Evolutionary conservation across 2,888 invertebrate species (phyloP).

Genomic region (Pyrgus malvae): DNA sequence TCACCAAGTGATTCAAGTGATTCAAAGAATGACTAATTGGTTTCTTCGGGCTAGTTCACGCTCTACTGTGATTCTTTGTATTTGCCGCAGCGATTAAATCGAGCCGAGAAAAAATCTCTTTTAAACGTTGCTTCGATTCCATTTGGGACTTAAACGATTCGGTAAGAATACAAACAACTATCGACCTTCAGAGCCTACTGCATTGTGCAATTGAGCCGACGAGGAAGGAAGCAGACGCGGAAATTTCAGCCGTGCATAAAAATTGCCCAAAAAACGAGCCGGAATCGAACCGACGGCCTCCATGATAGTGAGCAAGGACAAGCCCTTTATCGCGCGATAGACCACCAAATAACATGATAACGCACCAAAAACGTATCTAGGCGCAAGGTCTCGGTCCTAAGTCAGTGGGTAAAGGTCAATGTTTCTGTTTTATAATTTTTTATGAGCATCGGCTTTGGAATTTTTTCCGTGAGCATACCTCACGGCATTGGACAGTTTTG

Average conservation of each 20-base stretch:
- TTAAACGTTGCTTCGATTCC: constrained; percentile 29
- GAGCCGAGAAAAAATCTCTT: background rate
- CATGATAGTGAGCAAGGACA: constrained; percentile 58
- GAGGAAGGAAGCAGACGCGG: constrained; percentile 65
- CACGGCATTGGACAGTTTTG: constrained; percentile 38
- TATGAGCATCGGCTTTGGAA: constrained; percentile 31
- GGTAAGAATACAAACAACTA: constrained; percentile 29
- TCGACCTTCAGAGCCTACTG: constrained; percentile 44
- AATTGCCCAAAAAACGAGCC: constrained; percentile 52
- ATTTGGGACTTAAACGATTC: constrained; percentile 24
- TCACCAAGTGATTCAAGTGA: constrained; percentile 6
- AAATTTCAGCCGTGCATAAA: constrained; percentile 61
- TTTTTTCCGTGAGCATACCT: constrained; percentile 37
- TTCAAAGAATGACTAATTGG: constrained; percentile 22
- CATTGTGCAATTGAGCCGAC: constrained; percentile 49
- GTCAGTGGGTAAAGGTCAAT: constrained; percentile 70
- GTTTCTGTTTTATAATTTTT: constrained; percentile 39
- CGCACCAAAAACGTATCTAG: constrained; percentile 48
- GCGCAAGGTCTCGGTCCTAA: constrained; percentile 63
- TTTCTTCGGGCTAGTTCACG: constrained; percentile 14
- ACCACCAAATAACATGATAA: constrained; percentile 52
- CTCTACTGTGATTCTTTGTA: constrained; percentile 8
- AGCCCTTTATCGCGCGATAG: constrained; percentile 69
- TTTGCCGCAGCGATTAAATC: background rate
- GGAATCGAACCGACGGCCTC: constrained; percentile 58